These are phyloP conservation scores for Lycocorax pyrrhopterus DNA, from an alignment of 2,113 vertebrate genomes.

Conservation along the genomic window DNA sequence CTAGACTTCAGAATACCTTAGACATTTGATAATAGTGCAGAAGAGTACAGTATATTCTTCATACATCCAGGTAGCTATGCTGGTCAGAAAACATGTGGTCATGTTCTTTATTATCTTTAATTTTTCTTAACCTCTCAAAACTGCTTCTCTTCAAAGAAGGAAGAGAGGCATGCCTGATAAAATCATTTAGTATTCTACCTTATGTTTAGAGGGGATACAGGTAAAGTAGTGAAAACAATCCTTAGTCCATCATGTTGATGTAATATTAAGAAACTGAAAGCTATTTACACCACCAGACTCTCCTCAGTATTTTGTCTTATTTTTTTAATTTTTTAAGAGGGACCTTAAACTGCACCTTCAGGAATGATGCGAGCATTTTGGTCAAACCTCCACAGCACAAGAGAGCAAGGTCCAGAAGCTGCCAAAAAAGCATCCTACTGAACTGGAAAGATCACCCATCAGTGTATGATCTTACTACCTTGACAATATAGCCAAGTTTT, in stretches of 20 bases:
- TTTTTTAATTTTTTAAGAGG: neutral
- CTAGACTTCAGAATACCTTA: neutral
- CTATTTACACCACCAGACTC: neutral
- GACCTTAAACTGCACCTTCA: neutral
- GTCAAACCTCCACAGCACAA: neutral
- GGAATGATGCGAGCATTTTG: neutral
- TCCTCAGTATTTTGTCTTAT: neutral
- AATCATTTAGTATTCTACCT: neutral
- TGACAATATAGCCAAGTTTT: neutral
- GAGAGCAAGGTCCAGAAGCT: neutral
- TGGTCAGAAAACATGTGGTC: neutral
- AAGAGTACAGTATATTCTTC: neutral
- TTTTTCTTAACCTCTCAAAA: neutral
- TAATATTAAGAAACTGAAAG: neutral
- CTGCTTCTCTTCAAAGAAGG: neutral
- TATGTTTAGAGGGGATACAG: neutral
- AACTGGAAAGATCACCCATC: neutral
- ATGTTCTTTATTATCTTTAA: neutral
- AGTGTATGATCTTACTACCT: neutral
- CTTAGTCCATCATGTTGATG: neutral
- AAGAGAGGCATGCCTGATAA: neutral
- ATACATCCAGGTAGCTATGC: neutral
- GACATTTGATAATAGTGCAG: neutral
- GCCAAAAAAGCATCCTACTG: fast-evolving
- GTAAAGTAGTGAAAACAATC: neutral